Conservation (phyloP, 2,797 vertebrate species). For the Thaleichthys pacificus region DNA sequence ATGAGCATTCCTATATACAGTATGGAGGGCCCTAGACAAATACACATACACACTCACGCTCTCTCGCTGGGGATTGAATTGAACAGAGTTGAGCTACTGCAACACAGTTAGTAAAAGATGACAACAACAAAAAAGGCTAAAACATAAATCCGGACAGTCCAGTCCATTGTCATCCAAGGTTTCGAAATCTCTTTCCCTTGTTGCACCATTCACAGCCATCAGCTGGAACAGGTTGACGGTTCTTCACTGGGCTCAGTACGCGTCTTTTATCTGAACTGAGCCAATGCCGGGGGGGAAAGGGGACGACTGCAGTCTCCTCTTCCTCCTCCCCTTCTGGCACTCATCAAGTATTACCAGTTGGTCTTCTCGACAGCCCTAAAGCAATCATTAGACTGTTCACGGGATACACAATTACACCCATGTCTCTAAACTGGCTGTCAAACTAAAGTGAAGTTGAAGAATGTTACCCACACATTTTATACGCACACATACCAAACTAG, state of each 20-base stretch:
- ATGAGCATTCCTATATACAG: too few relatives aligned
- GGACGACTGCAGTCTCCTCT: neutral
- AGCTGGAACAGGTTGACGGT: neutral
- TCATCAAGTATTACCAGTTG: conserved; percentile 7
- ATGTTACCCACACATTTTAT: conserved; percentile 5
- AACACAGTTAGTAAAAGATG: too few relatives aligned
- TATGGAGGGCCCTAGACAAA: too few relatives aligned
- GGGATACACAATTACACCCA: conserved; percentile 30
- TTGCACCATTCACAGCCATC: neutral
- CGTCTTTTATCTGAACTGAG: neutral
- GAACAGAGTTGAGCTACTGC: too few relatives aligned
- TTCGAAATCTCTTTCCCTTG: neutral
- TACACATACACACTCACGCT: too few relatives aligned
- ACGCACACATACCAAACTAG: conserved; percentile 17
- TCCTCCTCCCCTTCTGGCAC: conserved; percentile 1
- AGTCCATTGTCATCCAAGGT: neutral
- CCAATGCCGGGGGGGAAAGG: neutral
- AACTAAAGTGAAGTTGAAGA: conserved; percentile 24
- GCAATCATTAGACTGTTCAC: conserved; percentile 26
- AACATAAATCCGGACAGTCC: too few relatives aligned
- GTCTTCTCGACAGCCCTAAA: neutral
- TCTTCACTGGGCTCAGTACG: neutral
- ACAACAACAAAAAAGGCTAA: too few relatives aligned
- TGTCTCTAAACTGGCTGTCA: conserved; percentile 39
- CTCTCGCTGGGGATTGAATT: too few relatives aligned